Evolutionary conservation across 1,140 invertebrate species (phyloP).

Genomic region (Sycophaga agraensis): DNA sequence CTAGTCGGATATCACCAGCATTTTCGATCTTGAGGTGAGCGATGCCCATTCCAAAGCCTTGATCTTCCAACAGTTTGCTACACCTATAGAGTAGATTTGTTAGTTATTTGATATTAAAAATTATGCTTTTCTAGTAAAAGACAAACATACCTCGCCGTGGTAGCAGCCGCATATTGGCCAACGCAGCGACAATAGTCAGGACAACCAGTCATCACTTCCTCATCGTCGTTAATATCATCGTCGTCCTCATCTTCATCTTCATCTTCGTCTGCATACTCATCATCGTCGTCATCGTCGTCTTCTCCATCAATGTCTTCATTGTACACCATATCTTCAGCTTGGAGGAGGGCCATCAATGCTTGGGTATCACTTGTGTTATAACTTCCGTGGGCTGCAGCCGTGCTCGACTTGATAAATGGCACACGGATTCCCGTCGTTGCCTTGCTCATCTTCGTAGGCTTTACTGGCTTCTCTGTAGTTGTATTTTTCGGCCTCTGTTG

Average conservation of each 20-base stretch:
- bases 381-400: slow-evolving; percentile 1
- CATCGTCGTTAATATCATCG: slow-evolving; percentile 44
- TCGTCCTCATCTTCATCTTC: slow-evolving; percentile 45
- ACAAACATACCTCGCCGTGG: slow-evolving; percentile 49
- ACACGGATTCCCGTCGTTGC: background rate
- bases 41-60: slow-evolving; percentile 45
- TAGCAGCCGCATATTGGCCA: slow-evolving; percentile 52
- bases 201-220: slow-evolving; percentile 42
- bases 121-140: too few species aligned
- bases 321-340: slow-evolving; percentile 41
- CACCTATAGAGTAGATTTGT: slow-evolving; percentile 37
- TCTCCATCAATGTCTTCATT: slow-evolving; percentile 37
- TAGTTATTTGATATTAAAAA: too few species aligned
- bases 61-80: slow-evolving; percentile 44
- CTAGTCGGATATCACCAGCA: slow-evolving; percentile 42
- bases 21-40: slow-evolving; percentile 47
- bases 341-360: slow-evolving; percentile 39
- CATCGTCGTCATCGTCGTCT: slow-evolving; percentile 38
- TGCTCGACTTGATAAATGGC: slow-evolving; percentile 13
- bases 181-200: slow-evolving; percentile 48
- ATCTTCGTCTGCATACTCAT: slow-evolving; percentile 43
- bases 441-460: slow-evolving; percentile 19
- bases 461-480: too few species aligned
- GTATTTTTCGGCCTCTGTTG: too few species aligned
- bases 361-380: slow-evolving; percentile 31